phyloP scores from a whole-genome alignment of 1,140 invertebrate species.

The Cephus cinctus region DNA sequence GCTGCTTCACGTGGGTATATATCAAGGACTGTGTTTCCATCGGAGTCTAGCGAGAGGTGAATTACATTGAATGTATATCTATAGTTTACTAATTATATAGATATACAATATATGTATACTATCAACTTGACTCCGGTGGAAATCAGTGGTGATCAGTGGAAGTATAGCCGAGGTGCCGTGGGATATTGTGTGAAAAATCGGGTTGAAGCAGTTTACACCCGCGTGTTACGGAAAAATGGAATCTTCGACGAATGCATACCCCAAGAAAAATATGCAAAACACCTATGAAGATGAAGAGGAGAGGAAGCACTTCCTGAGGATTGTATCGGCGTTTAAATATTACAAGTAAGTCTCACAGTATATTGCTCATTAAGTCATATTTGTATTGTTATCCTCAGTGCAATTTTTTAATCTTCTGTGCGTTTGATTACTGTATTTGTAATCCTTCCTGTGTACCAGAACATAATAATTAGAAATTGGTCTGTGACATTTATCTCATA shows the following conservation, averaged over 20 bases:
- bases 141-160: no score
- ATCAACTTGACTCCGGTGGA: no score
- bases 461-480: not conserved
- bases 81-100: no score
- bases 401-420: slow-evolving; percentile 1
- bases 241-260: slow-evolving; percentile 27
- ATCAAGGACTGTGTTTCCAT: no score
- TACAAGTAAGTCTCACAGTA: slow-evolving; percentile 68
- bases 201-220: not conserved
- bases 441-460: slow-evolving; percentile 12
- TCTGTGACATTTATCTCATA: not conserved
- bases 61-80: no score
- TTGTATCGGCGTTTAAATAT: slow-evolving; percentile 76
- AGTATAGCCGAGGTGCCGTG: slow-evolving; percentile 16
- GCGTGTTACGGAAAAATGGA: slow-evolving; percentile 27
- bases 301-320: slow-evolving; percentile 73
- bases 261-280: slow-evolving; percentile 35
- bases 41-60: no score
- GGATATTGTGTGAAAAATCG: slow-evolving; percentile 22
- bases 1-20: no score
- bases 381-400: slow-evolving; percentile 15
- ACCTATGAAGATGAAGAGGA: slow-evolving; percentile 66
- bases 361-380: slow-evolving; percentile 22
- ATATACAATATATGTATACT: no score
- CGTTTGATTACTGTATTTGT: slow-evolving; percentile 20